Conservation (phyloP, 2,797 vertebrate species). For the Pyrocephalus nanus region DNA sequence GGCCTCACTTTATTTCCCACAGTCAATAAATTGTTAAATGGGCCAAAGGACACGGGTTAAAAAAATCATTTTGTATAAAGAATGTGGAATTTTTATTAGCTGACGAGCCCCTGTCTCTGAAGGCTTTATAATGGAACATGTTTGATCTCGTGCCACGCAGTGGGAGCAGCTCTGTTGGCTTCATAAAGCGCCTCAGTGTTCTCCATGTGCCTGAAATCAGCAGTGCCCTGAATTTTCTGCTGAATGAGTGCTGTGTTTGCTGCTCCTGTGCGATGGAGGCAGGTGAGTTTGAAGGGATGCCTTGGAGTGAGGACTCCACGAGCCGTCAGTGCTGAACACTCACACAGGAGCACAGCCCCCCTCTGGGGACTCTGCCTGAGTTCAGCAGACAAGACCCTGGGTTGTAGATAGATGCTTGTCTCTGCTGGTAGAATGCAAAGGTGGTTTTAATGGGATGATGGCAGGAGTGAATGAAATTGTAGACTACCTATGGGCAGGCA, state of each 20-base stretch:
- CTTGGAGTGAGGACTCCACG: accelerated
- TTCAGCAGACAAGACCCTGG: neutral
- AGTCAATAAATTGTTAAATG: constrained; percentile 63
- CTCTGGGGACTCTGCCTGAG: accelerated
- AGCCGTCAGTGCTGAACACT: accelerated
- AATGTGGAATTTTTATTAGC: constrained; percentile 49
- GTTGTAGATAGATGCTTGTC: neutral
- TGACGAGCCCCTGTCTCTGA: constrained; percentile 2
- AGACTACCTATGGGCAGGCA: neutral
- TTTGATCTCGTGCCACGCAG: constrained; percentile 2
- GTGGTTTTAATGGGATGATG: neutral
- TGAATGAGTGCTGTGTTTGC: neutral
- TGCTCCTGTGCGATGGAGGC: neutral
- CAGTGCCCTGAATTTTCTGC: neutral
- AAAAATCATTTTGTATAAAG: constrained; percentile 49
- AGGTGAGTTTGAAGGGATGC: neutral
- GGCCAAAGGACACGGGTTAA: constrained; percentile 57
- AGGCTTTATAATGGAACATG: constrained; percentile 1
- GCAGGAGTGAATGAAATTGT: neutral
- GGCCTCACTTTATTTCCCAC: constrained; percentile 56
- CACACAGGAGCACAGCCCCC: accelerated
- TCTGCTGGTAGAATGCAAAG: neutral
- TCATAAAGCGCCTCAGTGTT: neutral
- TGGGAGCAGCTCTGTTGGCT: constrained; percentile 18
- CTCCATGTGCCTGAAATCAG: neutral